A percentile compares a stretch with the other conserved stretches of the same genome.
Evolutionary conservation across 2,797 vertebrate genomes (phyloP).

Genomic region (Carcharodon carcharias): DNA sequence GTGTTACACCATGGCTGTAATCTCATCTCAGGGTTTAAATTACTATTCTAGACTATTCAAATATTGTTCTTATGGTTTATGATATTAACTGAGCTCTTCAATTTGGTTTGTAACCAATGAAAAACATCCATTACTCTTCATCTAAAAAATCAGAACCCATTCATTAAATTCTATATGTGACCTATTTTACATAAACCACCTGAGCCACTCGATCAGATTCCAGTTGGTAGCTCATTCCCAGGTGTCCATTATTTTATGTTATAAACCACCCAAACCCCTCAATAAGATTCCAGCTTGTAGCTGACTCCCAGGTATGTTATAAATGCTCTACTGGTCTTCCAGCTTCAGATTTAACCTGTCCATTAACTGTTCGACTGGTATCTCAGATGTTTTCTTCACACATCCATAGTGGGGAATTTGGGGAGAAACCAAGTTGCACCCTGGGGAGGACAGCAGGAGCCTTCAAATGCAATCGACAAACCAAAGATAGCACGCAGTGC

Average conservation of each 20-base stretch:
- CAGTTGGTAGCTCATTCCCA: not conserved
- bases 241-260: not conserved
- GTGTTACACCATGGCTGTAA: not conserved
- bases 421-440: not conserved
- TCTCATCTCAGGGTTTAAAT: not conserved
- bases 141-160: not conserved
- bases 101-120: not conserved
- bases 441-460: not conserved
- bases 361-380: not conserved
- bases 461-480: not conserved
- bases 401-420: not conserved
- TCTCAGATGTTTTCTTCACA: not conserved
- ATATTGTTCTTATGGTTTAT: constrained; percentile 22
- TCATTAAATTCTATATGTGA: not conserved
- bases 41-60: constrained; percentile 25
- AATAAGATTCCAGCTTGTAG: not conserved
- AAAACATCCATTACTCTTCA: not conserved
- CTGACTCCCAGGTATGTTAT: not conserved
- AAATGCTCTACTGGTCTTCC: not conserved
- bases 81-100: not conserved
- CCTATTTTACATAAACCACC: not conserved
- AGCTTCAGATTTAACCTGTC: not conserved
- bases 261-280: not conserved
- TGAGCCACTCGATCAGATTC: not conserved
- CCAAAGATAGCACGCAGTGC: not conserved